A percentile compares a stretch with the other conserved stretches of the same genome.
These are phyloP conservation scores for Pomacea maculata DNA, from an alignment of 1,140 invertebrate species.

Conservation along the genomic window DNA sequence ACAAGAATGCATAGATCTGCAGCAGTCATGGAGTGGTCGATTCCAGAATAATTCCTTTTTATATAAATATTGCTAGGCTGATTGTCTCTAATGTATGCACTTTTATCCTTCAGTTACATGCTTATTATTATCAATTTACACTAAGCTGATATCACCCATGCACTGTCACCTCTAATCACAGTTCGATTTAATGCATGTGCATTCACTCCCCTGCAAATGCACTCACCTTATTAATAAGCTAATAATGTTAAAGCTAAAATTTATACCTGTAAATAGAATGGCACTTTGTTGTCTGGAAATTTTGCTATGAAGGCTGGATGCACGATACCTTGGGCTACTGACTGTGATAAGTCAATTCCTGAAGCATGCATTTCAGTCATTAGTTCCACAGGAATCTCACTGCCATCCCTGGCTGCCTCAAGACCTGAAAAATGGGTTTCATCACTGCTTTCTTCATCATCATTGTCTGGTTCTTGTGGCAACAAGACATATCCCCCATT, in stretches of 20 bases:
- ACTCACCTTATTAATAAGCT: not conserved
- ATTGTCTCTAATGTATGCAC: not conserved
- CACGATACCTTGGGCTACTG: constrained; percentile 2
- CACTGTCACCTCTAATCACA: not conserved
- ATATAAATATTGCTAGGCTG: not conserved
- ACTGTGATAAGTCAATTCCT: not conserved
- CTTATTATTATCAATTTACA: not conserved
- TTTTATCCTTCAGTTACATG: not conserved
- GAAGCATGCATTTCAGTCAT: constrained; percentile 12
- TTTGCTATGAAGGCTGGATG: constrained; percentile 16
- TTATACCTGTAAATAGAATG: constrained; percentile 21
- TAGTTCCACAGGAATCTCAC: not conserved
- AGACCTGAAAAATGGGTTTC: not conserved
- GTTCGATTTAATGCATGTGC: too few species aligned
- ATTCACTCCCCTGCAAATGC: not conserved
- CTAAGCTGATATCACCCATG: not conserved
- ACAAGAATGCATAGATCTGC: too few species aligned
- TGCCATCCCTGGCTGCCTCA: not conserved
- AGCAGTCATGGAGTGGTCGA: too few species aligned
- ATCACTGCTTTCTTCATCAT: not conserved
- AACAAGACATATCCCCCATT: constrained; percentile 27
- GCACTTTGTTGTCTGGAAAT: constrained; percentile 14
- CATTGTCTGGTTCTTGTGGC: constrained; percentile 28
- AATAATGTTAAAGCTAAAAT: not conserved
- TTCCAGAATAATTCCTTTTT: too few species aligned